Base-by-base conservation (phyloP, 2,888 invertebrate species). In the Nezara viridula region DNA sequence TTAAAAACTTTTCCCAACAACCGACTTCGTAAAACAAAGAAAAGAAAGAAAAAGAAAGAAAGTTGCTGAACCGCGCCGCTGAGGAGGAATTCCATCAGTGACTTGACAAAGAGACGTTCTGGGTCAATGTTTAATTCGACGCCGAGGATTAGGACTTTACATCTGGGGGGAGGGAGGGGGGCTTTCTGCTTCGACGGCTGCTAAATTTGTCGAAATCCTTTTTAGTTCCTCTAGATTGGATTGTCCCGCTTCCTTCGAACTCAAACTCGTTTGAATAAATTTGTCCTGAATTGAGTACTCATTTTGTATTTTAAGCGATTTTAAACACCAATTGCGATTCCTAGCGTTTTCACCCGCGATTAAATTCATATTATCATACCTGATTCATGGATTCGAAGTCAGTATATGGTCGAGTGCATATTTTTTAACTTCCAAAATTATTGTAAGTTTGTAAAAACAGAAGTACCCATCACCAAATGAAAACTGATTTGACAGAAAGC, bases 61-160 rank as follows among this genome's bases (percentile, higher is more conserved):
- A 81, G 81, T 81, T 81, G 12, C 24, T 14, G 77, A 77, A 40
- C 40, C 21, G 21, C 37, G 21, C 37, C 10, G 24, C 24, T n/a
- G 44, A 47, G 81, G 12, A 40, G n/a, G 81, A 81, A 81, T 81
- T 47, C 81, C 81, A 81, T 81, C 81, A 81, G 44, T 9, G 44
- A 81, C 81, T 81, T 12, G 81, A 81, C 81, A 81, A 81, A 81
- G 81, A 47, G 81, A 14, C 81, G 44, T 81, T 44, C 81, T 37
- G 44, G 47, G 44, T 81, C 81, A 81, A 81, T 81, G 81, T 81
- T 81, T 81, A 81, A 81, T 81, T 47, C 44, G 81, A 44, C 44
- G 12, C n/a, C 24, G 0, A 19, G 81, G 66, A 73, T 73, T 73
- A 73, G 37, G 40, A 14, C 81, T 81, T 81, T 44, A 81, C 44